These are phyloP conservation scores for Scaptomyza montana DNA, from an alignment of 1,140 invertebrate genomes.

Conservation along the genomic window DNA sequence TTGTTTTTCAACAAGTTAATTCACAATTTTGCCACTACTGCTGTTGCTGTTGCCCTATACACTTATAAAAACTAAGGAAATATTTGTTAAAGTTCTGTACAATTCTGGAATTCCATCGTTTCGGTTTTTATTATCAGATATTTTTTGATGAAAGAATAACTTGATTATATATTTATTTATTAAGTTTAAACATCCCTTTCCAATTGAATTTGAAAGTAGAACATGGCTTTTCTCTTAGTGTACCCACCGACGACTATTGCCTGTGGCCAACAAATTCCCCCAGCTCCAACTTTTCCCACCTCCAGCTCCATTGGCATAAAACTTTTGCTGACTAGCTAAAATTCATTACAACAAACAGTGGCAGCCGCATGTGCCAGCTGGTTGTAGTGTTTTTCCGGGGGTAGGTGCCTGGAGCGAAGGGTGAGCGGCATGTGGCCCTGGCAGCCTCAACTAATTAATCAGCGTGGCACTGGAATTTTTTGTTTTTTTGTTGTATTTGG, in stretches of 20 bases:
- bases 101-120: too few relatives aligned
- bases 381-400: slow-evolving; percentile 29
- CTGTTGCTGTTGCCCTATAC: slow-evolving; percentile 5
- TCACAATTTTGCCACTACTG: slow-evolving; percentile 53
- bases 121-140: too few relatives aligned
- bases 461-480: slow-evolving; percentile 59
- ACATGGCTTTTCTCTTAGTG: background rate
- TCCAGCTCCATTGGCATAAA: slow-evolving; percentile 69
- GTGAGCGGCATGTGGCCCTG: slow-evolving; percentile 40
- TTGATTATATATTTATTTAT: too few relatives aligned
- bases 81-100: too few relatives aligned
- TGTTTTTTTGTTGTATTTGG: slow-evolving; percentile 6
- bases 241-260: slow-evolving; percentile 26
- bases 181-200: too few relatives aligned
- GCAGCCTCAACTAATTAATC: slow-evolving; percentile 81
- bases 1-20: slow-evolving; percentile 79
- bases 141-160: too few relatives aligned
- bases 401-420: background rate
- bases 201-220: too few relatives aligned
- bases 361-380: slow-evolving; percentile 68
- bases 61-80: background rate
- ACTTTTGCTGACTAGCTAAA: slow-evolving; percentile 82
- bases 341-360: slow-evolving; percentile 79
- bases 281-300: background rate
- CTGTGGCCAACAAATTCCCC: slow-evolving; percentile 4